Percentiles rank a stretch among this genome's conserved stretches.
These are phyloP conservation scores for Hartigia nigra DNA, from an alignment of 2,888 invertebrate species.

Conservation along the genomic window DNA sequence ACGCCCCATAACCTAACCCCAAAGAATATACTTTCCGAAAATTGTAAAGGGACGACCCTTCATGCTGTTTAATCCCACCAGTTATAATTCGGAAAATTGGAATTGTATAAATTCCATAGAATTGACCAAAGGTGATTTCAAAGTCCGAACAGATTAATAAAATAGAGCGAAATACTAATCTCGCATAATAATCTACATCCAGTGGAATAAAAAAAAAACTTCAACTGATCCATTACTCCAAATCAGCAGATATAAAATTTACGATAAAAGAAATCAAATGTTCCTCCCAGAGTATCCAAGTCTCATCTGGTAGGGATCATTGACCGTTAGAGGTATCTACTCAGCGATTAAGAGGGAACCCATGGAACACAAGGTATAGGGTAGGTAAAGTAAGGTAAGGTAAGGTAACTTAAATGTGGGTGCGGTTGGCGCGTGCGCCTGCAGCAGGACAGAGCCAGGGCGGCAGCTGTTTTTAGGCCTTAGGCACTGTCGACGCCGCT, in stretches of 20 bases:
- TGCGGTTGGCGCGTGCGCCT: slow-evolving; percentile 56
- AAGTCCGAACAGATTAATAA: background rate
- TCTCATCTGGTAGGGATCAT: slow-evolving; percentile 41
- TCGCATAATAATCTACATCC: too few species aligned
- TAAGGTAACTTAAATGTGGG: slow-evolving; percentile 51
- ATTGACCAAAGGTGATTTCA: background rate
- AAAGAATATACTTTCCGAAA: background rate
- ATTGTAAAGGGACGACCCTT: background rate
- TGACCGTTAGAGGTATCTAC: slow-evolving; percentile 46
- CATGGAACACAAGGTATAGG: background rate
- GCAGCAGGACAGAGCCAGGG: slow-evolving; percentile 33
- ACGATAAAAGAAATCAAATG: background rate
- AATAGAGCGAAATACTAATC: background rate
- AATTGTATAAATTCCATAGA: background rate
- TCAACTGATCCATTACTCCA: background rate
- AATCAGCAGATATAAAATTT: background rate
- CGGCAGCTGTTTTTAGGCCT: slow-evolving; percentile 62
- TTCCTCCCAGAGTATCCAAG: background rate
- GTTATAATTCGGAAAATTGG: background rate
- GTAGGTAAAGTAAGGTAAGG: slow-evolving; percentile 26
- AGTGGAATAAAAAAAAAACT: too few species aligned
- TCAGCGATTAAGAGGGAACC: background rate
- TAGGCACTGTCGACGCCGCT: slow-evolving; percentile 54
- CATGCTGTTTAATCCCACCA: background rate
- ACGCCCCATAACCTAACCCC: background rate